These are phyloP conservation scores for Typhlomys cinereus DNA, from an alignment of 2,113 vertebrate species.

Conservation along the genomic window DNA sequence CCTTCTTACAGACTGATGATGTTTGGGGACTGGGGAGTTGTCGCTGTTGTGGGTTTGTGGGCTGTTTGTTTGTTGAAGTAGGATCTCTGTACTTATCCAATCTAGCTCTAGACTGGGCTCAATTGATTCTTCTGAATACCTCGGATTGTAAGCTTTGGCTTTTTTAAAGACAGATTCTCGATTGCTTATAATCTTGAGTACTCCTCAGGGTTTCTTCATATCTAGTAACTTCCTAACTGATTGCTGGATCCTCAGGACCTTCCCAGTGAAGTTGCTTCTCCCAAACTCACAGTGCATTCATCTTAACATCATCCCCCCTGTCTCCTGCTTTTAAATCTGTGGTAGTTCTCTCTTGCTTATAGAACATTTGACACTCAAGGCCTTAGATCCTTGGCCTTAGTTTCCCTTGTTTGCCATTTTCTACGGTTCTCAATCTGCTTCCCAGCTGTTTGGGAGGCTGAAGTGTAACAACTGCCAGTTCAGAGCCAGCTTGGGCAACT, in stretches of 20 bases:
- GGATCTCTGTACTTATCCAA: background rate
- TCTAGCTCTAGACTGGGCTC: background rate
- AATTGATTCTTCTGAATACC: no score
- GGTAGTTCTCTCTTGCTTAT: background rate
- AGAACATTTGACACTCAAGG: background rate
- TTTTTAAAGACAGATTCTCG: background rate
- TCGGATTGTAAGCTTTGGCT: background rate
- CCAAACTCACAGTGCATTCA: background rate
- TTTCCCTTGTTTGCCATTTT: background rate
- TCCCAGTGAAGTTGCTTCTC: background rate
- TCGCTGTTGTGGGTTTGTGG: no score
- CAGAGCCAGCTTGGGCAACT: background rate
- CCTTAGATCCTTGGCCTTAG: conserved; percentile 15
- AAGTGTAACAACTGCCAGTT: background rate
- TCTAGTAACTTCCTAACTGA: conserved; percentile 5
- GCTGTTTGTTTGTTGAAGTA: background rate
- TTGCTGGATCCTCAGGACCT: background rate
- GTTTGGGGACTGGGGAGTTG: no score
- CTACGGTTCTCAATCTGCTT: background rate
- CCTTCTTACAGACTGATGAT: background rate
- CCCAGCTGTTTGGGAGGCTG: background rate
- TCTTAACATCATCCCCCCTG: background rate
- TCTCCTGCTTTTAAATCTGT: conserved; percentile 3
- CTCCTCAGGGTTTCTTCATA: background rate
- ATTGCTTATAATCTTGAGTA: background rate